A percentile compares a stretch with the other conserved stretches of the same genome.
These are phyloP conservation scores for Meteorus sp. DNA, from an alignment of 1,140 invertebrate genomes.

Conservation along the genomic window DNA sequence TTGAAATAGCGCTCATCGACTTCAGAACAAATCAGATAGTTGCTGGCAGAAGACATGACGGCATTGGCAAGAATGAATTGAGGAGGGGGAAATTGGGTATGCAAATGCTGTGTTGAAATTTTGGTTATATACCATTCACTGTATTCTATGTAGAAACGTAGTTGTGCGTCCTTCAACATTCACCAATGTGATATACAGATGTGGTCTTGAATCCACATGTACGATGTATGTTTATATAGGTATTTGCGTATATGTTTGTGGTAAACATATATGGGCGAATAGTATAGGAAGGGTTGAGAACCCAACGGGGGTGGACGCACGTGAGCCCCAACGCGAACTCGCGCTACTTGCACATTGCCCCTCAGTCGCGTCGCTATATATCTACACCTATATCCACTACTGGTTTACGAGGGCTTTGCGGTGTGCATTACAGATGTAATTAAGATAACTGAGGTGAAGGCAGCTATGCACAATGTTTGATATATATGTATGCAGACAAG, in stretches of 20 bases:
- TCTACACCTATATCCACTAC: slow-evolving; percentile 21
- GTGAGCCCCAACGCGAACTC: slow-evolving; percentile 13
- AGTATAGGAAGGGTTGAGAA: too few species aligned
- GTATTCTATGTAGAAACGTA: too few species aligned
- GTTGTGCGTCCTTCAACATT: too few species aligned
- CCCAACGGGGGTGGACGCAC: too few species aligned
- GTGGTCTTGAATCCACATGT: too few species aligned
- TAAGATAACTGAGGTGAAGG: slow-evolving; percentile 58
- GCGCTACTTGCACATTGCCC: background rate
- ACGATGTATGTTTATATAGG: background rate
- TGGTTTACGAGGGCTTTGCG: slow-evolving; percentile 42
- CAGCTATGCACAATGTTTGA: slow-evolving; percentile 56
- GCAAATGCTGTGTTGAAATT: background rate
- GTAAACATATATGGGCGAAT: slow-evolving; percentile 26
- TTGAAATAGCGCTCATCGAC: slow-evolving; percentile 13
- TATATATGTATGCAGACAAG: slow-evolving; percentile 40
- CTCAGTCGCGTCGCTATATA: slow-evolving; percentile 13
- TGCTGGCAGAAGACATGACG: background rate
- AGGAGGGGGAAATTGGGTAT: too few species aligned
- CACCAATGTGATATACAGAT: too few species aligned
- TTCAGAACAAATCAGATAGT: slow-evolving; percentile 13
- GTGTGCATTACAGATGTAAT: slow-evolving; percentile 59
- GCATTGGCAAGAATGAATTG: too few species aligned
- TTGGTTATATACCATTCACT: too few species aligned
- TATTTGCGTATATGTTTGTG: slow-evolving; percentile 9